Base-by-base conservation (phyloP, 2,113 vertebrate species). In the Propithecus coquereli region DNA sequence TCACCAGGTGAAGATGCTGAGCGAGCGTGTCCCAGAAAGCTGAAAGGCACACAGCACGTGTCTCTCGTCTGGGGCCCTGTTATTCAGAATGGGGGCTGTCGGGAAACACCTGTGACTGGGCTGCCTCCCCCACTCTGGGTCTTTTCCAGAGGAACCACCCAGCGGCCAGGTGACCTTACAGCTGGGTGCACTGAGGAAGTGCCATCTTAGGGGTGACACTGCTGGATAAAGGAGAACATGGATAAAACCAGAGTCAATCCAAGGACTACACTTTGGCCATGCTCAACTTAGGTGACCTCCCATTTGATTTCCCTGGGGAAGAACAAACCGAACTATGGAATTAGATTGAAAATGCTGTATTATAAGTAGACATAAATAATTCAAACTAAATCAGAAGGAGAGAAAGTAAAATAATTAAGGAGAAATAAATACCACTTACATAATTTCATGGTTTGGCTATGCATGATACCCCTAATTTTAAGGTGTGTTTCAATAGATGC, bases 401-500 rank as follows among this genome's bases (percentile, higher is more conserved):
- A 12, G 3, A 20, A 93, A 92, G 40, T n/a, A 2, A 81, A 93
- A 88, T 50, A 61, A 91, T 65, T 76, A 94, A 80, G 79, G 45
- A 71, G 83, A 92, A 92, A 84, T 68, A 82, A 94, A 25, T 27
- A 87, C 37, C 34, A 45, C 76, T 90, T 71, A 50, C 4, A 9
- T 34, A 85, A 96, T n/a, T 90, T 77, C 22, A 81, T 65, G 43
- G 76, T 84, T 71, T 85, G 71, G 40, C 59, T 85, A 90, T 85
- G 77, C 40, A 71, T 6, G 22, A 79, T 22, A 7, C 17, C 43
- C 95, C 43, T 65, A 61, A 90, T 87, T 87, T 74, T 74, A 91
- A 95, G 70, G 45, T 40, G 0, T 54, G 45, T 52, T 95, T 93
- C 54, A 77, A 13, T 1, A 74, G 81, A 88, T 18, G 68, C 47